Evolutionary conservation across 2,888 invertebrate species (phyloP).

Genomic region (Azorinus chamasolen): DNA sequence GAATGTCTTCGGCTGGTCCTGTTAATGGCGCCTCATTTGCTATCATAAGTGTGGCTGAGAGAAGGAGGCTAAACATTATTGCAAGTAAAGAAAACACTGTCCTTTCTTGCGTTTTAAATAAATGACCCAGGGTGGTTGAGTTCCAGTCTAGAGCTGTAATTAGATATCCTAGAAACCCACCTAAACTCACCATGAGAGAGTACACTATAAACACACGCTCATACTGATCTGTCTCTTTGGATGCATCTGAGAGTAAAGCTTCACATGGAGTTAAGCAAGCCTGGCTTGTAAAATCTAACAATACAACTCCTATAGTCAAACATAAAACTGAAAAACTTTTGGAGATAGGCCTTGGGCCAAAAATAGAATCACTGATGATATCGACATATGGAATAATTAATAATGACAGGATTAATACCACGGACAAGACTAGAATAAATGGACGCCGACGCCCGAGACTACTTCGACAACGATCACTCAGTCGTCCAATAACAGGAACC

Average conservation of each 20-base stretch:
- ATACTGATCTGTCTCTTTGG: constrained; percentile 95
- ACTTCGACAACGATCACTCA: constrained; percentile 86
- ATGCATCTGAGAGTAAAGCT: constrained; percentile 96
- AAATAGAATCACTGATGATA: constrained; percentile 66
- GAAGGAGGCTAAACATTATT: constrained; percentile 94
- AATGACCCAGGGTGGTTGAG: constrained; percentile 88
- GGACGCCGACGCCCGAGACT: constrained; percentile 86
- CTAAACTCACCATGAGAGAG: constrained; percentile 98
- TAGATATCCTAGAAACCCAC: constrained; percentile 97
- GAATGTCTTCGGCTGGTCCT: constrained; percentile 83
- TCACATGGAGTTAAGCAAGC: constrained; percentile 98
- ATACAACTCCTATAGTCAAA: constrained; percentile 92
- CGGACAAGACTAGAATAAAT: constrained; percentile 86
- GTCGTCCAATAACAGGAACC: constrained; percentile 86
- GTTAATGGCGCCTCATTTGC: constrained; percentile 94
- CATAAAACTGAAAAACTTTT: constrained; percentile 72
- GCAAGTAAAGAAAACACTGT: constrained; percentile 97
- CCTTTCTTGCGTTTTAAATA: constrained; percentile 95
- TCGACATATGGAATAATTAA: constrained; percentile 86
- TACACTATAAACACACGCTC: constrained; percentile 97
- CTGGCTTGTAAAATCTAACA: constrained; percentile 98
- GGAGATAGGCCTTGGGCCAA: constrained; percentile 69
- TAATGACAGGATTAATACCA: constrained; percentile 85
- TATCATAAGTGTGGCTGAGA: constrained; percentile 93
- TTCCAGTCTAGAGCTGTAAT: constrained; percentile 94